These are phyloP conservation scores for Yasuhikotakia modesta DNA, from an alignment of 2,797 vertebrate genomes.

Conservation along the genomic window DNA sequence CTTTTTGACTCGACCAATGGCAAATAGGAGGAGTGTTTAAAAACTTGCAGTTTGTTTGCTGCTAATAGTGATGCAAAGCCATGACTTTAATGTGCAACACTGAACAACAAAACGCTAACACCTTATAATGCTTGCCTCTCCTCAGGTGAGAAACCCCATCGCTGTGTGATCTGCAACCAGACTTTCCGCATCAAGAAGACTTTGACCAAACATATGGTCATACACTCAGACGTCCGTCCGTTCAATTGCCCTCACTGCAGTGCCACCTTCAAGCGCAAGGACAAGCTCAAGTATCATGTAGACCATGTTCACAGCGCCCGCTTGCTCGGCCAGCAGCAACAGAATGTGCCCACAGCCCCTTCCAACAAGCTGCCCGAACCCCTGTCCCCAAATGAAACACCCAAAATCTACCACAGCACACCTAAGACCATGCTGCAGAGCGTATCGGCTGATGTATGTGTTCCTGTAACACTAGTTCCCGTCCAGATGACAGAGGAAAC, in stretches of 20 bases:
- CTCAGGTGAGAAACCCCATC: conserved; percentile 95
- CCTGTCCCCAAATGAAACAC: conserved; percentile 74
- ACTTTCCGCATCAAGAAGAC: conserved; percentile 99
- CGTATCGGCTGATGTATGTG: conserved; percentile 72
- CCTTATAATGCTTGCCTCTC: background rate
- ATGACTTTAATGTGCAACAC: too few relatives aligned
- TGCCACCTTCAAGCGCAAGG: conserved; percentile 95
- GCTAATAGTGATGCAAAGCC: too few relatives aligned
- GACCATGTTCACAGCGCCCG: conserved; percentile 92
- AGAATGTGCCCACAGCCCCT: conserved; percentile 58
- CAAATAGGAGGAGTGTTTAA: too few relatives aligned
- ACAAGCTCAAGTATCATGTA: conserved; percentile 96
- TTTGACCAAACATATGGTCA: conserved; percentile 97
- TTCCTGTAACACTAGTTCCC: conserved; percentile 78
- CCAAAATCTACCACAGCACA: conserved; percentile 63
- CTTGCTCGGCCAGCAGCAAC: conserved; percentile 74
- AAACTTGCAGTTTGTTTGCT: too few relatives aligned
- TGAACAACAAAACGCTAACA: background rate
- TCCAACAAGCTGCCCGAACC: conserved; percentile 77
- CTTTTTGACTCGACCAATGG: too few relatives aligned
- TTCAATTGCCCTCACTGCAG: conserved; percentile 96
- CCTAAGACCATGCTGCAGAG: conserved; percentile 70
- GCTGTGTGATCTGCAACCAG: conserved; percentile 93
- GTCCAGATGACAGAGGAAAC: conserved; percentile 70
- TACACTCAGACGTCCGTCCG: conserved; percentile 94